These are phyloP conservation scores for Crambe crambe DNA, from an alignment of 37 sponge, comb jelly and placozoan species.

Conservation along the genomic window DNA sequence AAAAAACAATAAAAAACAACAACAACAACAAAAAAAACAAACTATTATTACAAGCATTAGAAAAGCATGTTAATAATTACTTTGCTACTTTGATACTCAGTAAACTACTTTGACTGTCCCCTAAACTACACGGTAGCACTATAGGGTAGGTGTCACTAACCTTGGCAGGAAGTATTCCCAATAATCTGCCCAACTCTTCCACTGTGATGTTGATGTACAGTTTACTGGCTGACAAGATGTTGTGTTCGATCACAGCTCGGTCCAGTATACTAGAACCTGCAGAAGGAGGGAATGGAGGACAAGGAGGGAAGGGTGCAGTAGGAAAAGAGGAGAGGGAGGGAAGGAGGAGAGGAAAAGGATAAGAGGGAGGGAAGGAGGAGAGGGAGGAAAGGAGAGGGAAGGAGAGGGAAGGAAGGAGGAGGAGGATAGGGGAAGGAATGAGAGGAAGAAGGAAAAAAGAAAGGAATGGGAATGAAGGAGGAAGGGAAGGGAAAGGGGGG, in stretches of 20 bases:
- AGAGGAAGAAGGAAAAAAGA: neutral
- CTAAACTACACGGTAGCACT: no score
- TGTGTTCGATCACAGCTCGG: constrained; percentile 94
- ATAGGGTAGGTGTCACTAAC: no score
- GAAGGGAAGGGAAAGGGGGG: neutral
- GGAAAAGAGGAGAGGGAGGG: neutral
- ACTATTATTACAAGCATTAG: no score
- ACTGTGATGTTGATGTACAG: constrained; percentile 94
- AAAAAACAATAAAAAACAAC: neutral
- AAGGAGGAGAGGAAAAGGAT: neutral
- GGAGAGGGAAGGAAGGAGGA: neutral
- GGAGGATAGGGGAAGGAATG: neutral
- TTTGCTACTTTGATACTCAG: no score
- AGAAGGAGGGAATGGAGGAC: neutral
- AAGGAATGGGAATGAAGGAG: neutral
- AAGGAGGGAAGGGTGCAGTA: neutral
- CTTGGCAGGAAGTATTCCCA: constrained; percentile 83
- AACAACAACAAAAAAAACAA: neutral
- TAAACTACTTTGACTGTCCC: no score
- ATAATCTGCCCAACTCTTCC: constrained; percentile 86
- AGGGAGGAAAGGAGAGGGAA: neutral
- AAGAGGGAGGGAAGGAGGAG: neutral
- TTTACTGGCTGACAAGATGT: constrained; percentile 94
- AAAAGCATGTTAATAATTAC: no score
- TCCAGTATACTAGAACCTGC: constrained; percentile 84